Percentiles rank a stretch among this genome's conserved stretches.
Evolutionary conservation across 1,140 invertebrate genomes (phyloP).

Genomic region (Gyrodactylus bullatarudis): DNA sequence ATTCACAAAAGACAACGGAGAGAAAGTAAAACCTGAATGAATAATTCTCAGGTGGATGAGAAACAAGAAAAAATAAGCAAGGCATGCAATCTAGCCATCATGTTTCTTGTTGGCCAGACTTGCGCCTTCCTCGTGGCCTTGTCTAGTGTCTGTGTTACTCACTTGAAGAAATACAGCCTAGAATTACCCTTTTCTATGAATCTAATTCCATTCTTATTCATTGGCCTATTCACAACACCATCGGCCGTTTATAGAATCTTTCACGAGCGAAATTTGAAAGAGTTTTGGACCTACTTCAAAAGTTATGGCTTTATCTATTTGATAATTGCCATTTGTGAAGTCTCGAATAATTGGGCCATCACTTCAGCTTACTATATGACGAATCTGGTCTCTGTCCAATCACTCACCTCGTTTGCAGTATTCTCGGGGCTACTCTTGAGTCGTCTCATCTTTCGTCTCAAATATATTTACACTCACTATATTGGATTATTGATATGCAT

Average conservation of each 20-base stretch:
- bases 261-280: neutral
- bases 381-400: neutral
- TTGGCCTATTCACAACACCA: neutral
- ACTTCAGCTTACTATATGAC: neutral
- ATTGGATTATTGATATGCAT: neutral
- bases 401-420: neutral
- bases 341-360: neutral
- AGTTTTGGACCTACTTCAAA: neutral
- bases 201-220: neutral
- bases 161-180: neutral
- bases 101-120: neutral
- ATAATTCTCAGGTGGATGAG: no score
- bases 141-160: neutral
- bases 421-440: neutral
- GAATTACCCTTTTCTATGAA: neutral
- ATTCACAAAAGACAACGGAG: no score
- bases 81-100: no score
- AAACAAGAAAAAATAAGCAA: no score
- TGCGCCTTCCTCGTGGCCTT: neutral
- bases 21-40: no score
- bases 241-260: neutral
- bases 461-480: neutral
- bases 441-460: neutral
- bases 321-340: neutral
- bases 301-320: neutral